Evolutionary conservation across 2,888 invertebrate genomes (phyloP).

Genomic region (Spatulosminthurus flaviceps): DNA sequence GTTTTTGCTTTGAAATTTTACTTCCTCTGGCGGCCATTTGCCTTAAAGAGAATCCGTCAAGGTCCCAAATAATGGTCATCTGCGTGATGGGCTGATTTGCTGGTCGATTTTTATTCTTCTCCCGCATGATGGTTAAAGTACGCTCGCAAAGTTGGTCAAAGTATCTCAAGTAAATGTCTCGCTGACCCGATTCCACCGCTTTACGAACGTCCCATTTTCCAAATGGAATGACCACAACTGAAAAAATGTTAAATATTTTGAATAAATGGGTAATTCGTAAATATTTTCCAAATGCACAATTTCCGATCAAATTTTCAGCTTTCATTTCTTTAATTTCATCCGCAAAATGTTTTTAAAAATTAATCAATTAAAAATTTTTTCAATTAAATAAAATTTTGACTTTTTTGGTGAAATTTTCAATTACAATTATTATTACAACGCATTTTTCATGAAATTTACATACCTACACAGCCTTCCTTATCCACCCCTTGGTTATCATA

Average conservation of each 20-base stretch:
- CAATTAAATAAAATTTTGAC: no score
- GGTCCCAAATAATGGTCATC: constrained; percentile 19
- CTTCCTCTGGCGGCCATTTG: constrained; percentile 28
- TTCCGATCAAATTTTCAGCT: no score
- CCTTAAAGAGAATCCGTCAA: constrained; percentile 36
- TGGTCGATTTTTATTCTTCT: constrained; percentile 15
- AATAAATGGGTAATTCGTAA: no score
- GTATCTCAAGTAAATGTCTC: constrained; percentile 22
- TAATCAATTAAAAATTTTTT: neutral
- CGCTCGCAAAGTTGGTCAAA: constrained; percentile 31
- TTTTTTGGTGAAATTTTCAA: no score
- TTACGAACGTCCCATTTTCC: constrained; percentile 30
- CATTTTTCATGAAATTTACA: neutral
- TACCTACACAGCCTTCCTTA: constrained; percentile 26
- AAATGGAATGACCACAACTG: neutral
- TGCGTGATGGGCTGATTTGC: constrained; percentile 33
- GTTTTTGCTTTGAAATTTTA: no score
- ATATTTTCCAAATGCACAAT: no score
- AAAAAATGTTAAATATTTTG: no score
- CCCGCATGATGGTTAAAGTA: neutral
- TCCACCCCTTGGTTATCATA: constrained; percentile 25
- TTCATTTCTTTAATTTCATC: no score
- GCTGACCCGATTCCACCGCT: constrained; percentile 30
- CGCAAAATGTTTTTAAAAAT: neutral
- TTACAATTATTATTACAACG: neutral